Evolutionary conservation across 1,140 invertebrate species (phyloP).

Genomic region (Brachionus manjavacas): DNA sequence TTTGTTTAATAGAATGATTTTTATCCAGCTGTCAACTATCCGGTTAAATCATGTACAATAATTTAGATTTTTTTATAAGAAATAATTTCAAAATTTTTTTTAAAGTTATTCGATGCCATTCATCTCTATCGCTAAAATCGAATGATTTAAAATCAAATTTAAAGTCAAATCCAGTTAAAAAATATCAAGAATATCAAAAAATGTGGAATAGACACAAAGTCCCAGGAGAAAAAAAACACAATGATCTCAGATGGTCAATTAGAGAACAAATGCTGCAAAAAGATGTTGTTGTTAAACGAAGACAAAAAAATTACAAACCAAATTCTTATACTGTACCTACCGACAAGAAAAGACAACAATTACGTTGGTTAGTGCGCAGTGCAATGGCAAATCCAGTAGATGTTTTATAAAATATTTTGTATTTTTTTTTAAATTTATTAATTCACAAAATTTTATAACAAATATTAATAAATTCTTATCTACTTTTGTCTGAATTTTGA

Average conservation of each 20-base stretch:
- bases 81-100: no score
- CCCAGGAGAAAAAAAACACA: slow-evolving; percentile 53
- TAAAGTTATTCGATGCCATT: slow-evolving; percentile 19
- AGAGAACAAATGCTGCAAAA: slow-evolving; percentile 54
- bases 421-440: not conserved
- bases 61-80: not conserved
- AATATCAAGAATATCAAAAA: slow-evolving; percentile 50
- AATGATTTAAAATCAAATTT: slow-evolving; percentile 6
- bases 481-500: not conserved
- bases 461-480: not conserved
- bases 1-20: not conserved
- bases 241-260: slow-evolving; percentile 53
- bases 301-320: slow-evolving; percentile 49
- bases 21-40: slow-evolving; percentile 8
- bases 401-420: slow-evolving; percentile 20
- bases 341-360: slow-evolving; percentile 51
- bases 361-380: slow-evolving; percentile 52
- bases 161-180: slow-evolving; percentile 51
- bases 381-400: slow-evolving; percentile 34
- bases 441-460: slow-evolving; percentile 1
- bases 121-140: not conserved
- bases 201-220: slow-evolving; percentile 48
- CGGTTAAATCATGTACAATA: slow-evolving; percentile 2
- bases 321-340: slow-evolving; percentile 53
- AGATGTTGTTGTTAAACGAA: slow-evolving; percentile 49